Evolutionary conservation across 2,797 vertebrate genomes (phyloP).

Genomic region (Ispidina picta): DNA sequence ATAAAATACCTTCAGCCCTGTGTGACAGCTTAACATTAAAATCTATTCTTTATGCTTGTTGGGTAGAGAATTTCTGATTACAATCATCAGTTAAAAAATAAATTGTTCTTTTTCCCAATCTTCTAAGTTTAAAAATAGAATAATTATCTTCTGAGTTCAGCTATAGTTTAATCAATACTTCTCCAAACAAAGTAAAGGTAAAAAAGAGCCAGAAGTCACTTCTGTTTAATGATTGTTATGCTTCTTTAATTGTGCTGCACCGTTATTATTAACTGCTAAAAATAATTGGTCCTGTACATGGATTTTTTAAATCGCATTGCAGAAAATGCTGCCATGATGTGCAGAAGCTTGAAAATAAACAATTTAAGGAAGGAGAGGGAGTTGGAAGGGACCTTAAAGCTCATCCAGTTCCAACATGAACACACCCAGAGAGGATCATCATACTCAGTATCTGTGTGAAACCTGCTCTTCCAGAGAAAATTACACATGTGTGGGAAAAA

Average conservation of each 20-base stretch:
- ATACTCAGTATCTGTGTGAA: neutral
- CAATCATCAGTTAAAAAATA: constrained; percentile 36
- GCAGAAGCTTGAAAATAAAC: neutral
- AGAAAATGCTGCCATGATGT: neutral
- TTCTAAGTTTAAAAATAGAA: constrained; percentile 37
- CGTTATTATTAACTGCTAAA: constrained; percentile 68
- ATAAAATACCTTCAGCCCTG: neutral
- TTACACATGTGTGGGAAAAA: accelerated
- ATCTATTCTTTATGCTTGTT: constrained; percentile 29
- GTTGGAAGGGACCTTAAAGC: too few species aligned
- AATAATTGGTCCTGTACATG: constrained; percentile 42
- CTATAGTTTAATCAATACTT: constrained; percentile 72
- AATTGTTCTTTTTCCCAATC: neutral
- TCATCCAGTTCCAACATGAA: neutral
- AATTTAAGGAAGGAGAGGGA: neutral
- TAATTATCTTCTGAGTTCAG: constrained; percentile 62
- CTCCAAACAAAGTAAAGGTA: constrained; percentile 71
- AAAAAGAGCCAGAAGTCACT: constrained; percentile 69
- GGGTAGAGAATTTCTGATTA: constrained; percentile 41
- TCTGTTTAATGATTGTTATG: constrained; percentile 70
- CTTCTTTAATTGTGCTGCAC: constrained; percentile 65
- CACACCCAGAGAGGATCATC: neutral
- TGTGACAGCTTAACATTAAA: constrained; percentile 26
- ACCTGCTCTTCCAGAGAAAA: neutral
- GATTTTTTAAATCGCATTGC: constrained; percentile 8